A percentile compares a stretch with the other conserved stretches of the same genome.
Conservation (phyloP, 2,888 invertebrate species). For the Heliothis peltigera region DNA sequence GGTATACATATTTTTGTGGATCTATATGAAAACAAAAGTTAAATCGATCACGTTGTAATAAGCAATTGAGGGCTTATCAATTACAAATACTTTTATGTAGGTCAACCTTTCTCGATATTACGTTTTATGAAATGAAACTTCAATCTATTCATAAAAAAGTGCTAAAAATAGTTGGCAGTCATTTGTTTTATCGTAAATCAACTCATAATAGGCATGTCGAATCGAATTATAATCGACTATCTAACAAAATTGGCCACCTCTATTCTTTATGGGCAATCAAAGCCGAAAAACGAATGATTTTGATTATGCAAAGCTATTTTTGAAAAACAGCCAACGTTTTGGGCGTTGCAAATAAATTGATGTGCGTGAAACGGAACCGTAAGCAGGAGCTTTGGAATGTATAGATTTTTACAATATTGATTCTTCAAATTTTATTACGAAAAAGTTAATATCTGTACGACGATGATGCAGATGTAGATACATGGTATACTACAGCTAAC, state of each 20-base stretch:
- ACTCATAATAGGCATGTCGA: slow-evolving; percentile 31
- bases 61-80: slow-evolving; percentile 4
- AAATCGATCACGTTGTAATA: not conserved
- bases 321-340: slow-evolving; percentile 62
- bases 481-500: too few species aligned
- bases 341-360: slow-evolving; percentile 70
- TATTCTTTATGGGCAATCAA: slow-evolving; percentile 63
- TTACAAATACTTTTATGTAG: slow-evolving; percentile 17
- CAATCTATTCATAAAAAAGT: slow-evolving; percentile 12
- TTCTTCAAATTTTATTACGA: not conserved
- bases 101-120: slow-evolving; percentile 27
- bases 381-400: slow-evolving; percentile 20
- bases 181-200: slow-evolving; percentile 37
- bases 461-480: too few species aligned
- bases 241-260: slow-evolving; percentile 47
- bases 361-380: slow-evolving; percentile 57
- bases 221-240: slow-evolving; percentile 38
- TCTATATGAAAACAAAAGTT: too few species aligned
- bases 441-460: too few species aligned
- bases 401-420: not conserved
- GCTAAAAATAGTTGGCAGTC: slow-evolving; percentile 32
- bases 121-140: slow-evolving; percentile 7
- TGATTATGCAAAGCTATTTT: slow-evolving; percentile 65
- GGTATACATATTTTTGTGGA: too few species aligned
- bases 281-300: slow-evolving; percentile 63